These are phyloP conservation scores for Muscidifurax raptorellus DNA, from an alignment of 1,140 invertebrate species.

Conservation along the genomic window DNA sequence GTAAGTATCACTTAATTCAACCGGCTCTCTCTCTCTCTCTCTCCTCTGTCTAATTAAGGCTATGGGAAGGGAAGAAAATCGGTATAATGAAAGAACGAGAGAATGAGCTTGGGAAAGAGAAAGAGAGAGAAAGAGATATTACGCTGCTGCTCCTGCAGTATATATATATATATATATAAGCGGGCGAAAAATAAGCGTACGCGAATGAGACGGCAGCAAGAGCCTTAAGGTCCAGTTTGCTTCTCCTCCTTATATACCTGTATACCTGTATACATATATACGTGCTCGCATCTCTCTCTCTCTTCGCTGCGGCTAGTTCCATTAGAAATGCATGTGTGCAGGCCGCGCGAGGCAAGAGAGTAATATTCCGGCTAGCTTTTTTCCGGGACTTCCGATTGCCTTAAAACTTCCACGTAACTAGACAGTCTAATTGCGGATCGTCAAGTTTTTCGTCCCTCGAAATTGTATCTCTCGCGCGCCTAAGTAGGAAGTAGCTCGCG, in stretches of 20 bases:
- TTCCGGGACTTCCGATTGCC: conserved; percentile 10
- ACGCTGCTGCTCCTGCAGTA: neutral
- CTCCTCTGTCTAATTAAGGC: conserved; percentile 10
- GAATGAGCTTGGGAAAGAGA: conserved; percentile 7
- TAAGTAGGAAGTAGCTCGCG: neutral
- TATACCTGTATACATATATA: too few species aligned
- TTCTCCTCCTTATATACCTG: neutral
- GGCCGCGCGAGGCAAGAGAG: neutral
- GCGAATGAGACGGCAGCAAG: neutral
- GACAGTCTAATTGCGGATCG: conserved; percentile 33
- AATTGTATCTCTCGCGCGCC: neutral
- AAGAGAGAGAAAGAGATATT: conserved; percentile 6
- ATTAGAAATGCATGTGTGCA: neutral
- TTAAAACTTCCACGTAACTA: conserved; percentile 25
- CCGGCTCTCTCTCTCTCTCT: neutral
- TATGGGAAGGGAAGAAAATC: conserved; percentile 17
- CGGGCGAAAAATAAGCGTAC: conserved; percentile 1
- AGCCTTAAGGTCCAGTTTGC: conserved; percentile 7
- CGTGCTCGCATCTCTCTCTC: neutral
- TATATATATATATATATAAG: too few species aligned
- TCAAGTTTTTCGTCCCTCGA: conserved; percentile 27
- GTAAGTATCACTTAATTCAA: conserved; percentile 27
- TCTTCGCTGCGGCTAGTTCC: neutral
- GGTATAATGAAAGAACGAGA: conserved; percentile 34
- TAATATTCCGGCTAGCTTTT: conserved; percentile 1